Percentiles rank a stretch among this genome's conserved stretches.
Conservation (phyloP, 92 coral and sea anemone species). For the Umimayanthus chanpuru region DNA sequence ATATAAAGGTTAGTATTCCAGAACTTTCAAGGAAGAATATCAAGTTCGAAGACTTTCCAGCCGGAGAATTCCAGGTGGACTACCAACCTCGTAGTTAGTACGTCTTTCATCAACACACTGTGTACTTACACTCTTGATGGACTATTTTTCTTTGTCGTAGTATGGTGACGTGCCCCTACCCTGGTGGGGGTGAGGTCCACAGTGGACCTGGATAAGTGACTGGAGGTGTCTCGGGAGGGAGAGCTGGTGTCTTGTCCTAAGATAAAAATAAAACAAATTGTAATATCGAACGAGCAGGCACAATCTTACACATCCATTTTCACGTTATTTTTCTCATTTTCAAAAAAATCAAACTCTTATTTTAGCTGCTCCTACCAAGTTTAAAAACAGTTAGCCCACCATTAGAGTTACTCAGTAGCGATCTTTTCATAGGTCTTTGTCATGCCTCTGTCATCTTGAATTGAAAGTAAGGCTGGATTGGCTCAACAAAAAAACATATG, state of each 20-base stretch:
- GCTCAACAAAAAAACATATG: too few species aligned
- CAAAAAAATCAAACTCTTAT: too few species aligned
- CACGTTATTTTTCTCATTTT: neutral
- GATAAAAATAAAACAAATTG: neutral
- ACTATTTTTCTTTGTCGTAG: neutral
- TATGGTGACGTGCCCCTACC: neutral
- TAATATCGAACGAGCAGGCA: neutral
- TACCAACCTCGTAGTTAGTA: too few species aligned
- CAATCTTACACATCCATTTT: neutral
- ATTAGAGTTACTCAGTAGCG: too few species aligned
- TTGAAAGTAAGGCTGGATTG: too few species aligned
- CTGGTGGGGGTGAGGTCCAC: neutral
- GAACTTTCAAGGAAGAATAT: too few species aligned
- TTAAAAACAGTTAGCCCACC: too few species aligned
- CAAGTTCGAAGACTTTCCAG: too few species aligned
- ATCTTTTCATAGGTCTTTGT: too few species aligned
- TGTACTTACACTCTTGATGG: neutral
- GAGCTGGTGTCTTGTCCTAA: neutral
- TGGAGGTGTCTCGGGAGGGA: neutral
- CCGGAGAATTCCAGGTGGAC: neutral
- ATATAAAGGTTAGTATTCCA: too few species aligned
- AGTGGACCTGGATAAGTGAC: neutral
- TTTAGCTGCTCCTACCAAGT: too few species aligned
- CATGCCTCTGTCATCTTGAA: too few species aligned
- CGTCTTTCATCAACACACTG: neutral